Conservation (phyloP, 1,140 invertebrate species). For the Camponotus pennsylvanicus region DNA sequence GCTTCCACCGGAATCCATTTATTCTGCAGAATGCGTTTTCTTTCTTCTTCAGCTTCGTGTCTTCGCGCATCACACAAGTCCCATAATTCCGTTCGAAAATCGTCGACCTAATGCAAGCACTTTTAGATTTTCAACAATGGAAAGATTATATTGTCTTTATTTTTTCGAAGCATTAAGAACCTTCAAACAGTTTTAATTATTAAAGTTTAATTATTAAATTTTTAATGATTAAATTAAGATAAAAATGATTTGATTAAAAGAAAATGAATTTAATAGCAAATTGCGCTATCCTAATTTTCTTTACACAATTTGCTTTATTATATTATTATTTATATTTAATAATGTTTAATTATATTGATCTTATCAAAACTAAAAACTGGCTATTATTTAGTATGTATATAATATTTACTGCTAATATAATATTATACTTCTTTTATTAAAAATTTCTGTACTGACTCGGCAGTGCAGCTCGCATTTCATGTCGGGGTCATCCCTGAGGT, state of each 20-base stretch:
- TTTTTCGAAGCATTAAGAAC: neutral
- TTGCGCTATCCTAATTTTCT: neutral
- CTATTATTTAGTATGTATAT: neutral
- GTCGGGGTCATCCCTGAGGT: slow-evolving; percentile 86
- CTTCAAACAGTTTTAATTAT: neutral
- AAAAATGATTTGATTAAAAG: neutral
- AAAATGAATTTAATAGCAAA: neutral
- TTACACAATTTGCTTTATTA: neutral
- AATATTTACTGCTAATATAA: neutral
- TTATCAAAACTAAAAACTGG: neutral
- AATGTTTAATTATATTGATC: neutral
- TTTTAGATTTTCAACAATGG: neutral
- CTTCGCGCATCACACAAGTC: slow-evolving; percentile 87
- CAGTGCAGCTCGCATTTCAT: slow-evolving; percentile 84
- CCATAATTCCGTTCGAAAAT: slow-evolving; percentile 82
- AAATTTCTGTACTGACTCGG: slow-evolving; percentile 57
- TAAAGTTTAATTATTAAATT: neutral
- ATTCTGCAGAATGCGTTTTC: slow-evolving; percentile 84
- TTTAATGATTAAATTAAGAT: neutral
- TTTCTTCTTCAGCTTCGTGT: slow-evolving; percentile 85
- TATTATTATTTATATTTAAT: neutral
- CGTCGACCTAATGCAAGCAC: slow-evolving; percentile 66
- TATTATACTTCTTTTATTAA: neutral
- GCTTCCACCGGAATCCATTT: slow-evolving; percentile 86
- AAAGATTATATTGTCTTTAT: neutral